Conservation (phyloP, 2,888 invertebrate species). For the Drosophila maculinotata region DNA sequence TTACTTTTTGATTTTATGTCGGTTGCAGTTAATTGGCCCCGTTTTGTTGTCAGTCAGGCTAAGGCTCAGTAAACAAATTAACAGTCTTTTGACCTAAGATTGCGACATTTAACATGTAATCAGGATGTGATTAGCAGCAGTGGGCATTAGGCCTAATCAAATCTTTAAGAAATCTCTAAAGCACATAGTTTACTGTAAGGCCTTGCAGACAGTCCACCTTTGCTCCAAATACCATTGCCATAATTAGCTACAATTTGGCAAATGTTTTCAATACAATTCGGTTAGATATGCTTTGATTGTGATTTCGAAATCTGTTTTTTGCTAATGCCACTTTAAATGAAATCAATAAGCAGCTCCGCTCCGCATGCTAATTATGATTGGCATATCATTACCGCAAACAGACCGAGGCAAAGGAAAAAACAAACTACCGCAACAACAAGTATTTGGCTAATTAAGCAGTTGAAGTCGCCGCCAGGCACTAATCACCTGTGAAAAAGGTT, state of each 20-base stretch:
- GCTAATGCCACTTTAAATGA: conserved; percentile 72
- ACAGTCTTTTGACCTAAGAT: conserved; percentile 38
- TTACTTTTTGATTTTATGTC: conserved; percentile 75
- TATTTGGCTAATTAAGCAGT: conserved; percentile 50
- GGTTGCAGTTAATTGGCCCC: conserved; percentile 73
- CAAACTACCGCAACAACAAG: conserved; percentile 16
- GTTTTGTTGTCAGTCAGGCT: conserved; percentile 65
- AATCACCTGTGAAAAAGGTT: conserved; percentile 73
- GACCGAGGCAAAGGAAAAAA: conserved; percentile 27
- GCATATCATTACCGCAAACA: conserved; percentile 73
- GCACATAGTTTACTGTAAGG: conserved; percentile 9
- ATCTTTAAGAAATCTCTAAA: conserved; percentile 1
- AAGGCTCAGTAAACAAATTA: conserved; percentile 69
- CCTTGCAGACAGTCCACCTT: conserved; percentile 39
- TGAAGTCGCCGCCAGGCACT: conserved; percentile 53
- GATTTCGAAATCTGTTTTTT: conserved; percentile 40
- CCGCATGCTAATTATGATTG: conserved; percentile 74
- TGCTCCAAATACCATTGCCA: conserved; percentile 54
- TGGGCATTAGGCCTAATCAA: conserved; percentile 26
- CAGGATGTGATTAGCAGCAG: conserved; percentile 66
- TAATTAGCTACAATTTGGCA: conserved; percentile 56
- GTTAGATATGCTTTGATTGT: conserved; percentile 46
- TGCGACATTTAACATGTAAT: conserved; percentile 72
- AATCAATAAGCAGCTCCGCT: conserved; percentile 62
- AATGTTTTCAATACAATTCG: conserved; percentile 28